Evolutionary conservation across 2,888 invertebrate genomes (phyloP), one percentile per base, ranked within the genome.

Genomic region (Drosophila diplacantha): DNA sequence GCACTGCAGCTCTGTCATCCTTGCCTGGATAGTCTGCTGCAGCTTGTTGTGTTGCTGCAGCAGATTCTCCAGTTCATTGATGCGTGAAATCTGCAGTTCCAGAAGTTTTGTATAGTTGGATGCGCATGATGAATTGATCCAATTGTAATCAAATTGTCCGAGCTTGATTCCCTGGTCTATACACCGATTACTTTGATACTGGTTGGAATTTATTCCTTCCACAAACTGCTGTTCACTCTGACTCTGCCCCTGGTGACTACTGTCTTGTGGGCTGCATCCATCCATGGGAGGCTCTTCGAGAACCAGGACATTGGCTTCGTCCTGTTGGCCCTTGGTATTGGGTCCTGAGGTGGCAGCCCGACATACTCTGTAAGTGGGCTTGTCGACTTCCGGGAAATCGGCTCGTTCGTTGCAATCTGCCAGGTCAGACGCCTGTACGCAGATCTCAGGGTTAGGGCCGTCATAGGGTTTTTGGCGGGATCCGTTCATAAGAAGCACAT

Each of bases 1-100:
- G 24, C 31, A 32, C 31, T 61, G 78, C 14, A 83, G 22, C n/a
- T 72, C 57, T n/a, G 60, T 49, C 6, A 77, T 22, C 47, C 68
- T 81, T 16, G 41, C 14, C 50, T 81, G 81, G 46, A 83, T 77
- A 6, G 50, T 47, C 24, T 53, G 35, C 3, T 79, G 82, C 6
- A 77, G 49, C 20, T 29, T 7, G 14, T 51, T 60, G n/a, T 77
- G 77, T 35, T 77, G 54, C 8, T 29, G 32, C 38, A 82, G 11
- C 7, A 77, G 38, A 2, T 12, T 34, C 5, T 76, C 64, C n/a
- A 77, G 53, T 44, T 81, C 75, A 22, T 47, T 49, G 37, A 83
- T 49, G 37, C 61, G 58, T 0, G 12, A 24, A 9, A 31, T 64
- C 26, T 80, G 74, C 7, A 47, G 20, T 11, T 32, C 54, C 9